phyloP scores from a whole-genome alignment of 2,797 vertebrate species.

The Odontamblyopus rebecca region DNA sequence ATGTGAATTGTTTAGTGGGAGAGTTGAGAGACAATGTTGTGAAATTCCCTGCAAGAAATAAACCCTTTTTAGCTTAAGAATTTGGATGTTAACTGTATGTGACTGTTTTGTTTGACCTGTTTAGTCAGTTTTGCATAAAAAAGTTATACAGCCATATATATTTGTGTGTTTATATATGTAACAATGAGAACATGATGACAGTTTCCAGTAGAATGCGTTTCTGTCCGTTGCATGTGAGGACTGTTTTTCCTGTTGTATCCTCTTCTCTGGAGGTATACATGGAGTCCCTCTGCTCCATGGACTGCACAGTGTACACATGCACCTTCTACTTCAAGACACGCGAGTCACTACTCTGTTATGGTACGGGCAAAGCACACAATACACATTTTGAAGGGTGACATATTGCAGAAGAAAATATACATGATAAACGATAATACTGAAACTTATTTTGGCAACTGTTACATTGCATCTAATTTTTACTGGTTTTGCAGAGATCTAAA shows the following conservation, averaged over 20 bases:
- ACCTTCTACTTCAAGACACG: conserved; percentile 25
- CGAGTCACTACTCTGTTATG: neutral
- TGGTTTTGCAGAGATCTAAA: too few species aligned
- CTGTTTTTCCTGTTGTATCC: conserved; percentile 9
- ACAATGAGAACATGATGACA: neutral
- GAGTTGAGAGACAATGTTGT: too few species aligned
- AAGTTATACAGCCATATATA: too few species aligned
- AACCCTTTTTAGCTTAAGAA: neutral
- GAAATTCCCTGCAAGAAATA: neutral
- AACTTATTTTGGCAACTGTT: too few species aligned
- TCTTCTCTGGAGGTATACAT: conserved; percentile 11
- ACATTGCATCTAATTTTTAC: too few species aligned
- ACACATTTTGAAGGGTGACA: too few species aligned
- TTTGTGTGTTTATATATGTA: too few species aligned
- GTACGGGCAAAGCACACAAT: conserved; percentile 9
- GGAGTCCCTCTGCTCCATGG: conserved; percentile 24
- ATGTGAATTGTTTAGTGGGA: neutral
- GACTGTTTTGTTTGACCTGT: too few species aligned
- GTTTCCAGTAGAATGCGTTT: conserved; percentile 5
- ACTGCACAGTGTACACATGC: conserved; percentile 45
- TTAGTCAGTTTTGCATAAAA: too few species aligned
- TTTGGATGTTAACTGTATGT: neutral
- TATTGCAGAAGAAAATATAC: too few species aligned
- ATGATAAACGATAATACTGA: too few species aligned
- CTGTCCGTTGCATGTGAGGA: conserved; percentile 31